phyloP scores from a whole-genome alignment of 35 echinoderm and acorn worm genomes.

The Apostichopus japonicus region DNA sequence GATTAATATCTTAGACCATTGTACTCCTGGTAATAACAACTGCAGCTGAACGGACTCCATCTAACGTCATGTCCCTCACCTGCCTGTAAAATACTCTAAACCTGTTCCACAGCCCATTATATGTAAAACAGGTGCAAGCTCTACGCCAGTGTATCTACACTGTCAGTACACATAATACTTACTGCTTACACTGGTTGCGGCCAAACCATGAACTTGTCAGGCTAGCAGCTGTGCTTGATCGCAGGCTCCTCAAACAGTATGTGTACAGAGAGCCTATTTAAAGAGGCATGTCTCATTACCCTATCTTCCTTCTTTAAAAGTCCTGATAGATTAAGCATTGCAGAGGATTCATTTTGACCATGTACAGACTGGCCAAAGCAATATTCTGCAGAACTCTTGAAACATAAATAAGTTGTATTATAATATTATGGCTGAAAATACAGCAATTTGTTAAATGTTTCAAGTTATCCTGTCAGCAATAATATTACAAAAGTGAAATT shows the following conservation, averaged over 20 bases:
- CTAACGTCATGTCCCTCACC: slow-evolving; percentile 32
- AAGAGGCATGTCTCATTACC: neutral
- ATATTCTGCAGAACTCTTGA: too few species aligned
- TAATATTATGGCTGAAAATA: too few species aligned
- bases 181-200: neutral
- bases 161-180: neutral
- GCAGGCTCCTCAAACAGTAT: slow-evolving; percentile 19
- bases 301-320: too few species aligned
- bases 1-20: too few species aligned
- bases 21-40: neutral
- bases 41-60: slow-evolving; percentile 1
- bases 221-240: slow-evolving; percentile 33
- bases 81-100: slow-evolving; percentile 24
- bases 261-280: neutral
- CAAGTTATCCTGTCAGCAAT: too few species aligned
- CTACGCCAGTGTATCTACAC: neutral
- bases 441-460: too few species aligned
- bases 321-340: too few species aligned
- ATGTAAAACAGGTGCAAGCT: slow-evolving; percentile 52
- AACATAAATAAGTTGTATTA: too few species aligned
- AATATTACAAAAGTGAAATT: too few species aligned
- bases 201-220: slow-evolving; percentile 45
- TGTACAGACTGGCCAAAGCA: too few species aligned
- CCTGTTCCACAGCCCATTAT: slow-evolving; percentile 40
- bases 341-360: too few species aligned